Conservation (phyloP, 2,797 vertebrate species). For the Strix occidentalis region DNA sequence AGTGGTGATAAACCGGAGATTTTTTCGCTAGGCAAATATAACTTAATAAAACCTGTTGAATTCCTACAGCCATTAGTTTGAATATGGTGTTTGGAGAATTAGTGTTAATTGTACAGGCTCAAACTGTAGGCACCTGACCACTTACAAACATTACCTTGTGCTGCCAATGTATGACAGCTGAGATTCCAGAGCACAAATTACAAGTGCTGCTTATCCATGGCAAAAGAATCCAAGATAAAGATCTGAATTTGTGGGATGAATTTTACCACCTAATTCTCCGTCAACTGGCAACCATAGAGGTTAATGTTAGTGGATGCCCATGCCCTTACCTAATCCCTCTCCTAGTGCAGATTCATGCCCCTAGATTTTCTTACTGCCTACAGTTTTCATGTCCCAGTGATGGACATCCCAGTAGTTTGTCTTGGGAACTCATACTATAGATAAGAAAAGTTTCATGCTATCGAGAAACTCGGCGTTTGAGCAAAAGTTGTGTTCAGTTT, state of each 20-base stretch:
- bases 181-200: neutral
- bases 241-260: neutral
- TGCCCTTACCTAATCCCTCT: neutral
- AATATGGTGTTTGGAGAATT: neutral
- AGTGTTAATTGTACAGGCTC: neutral
- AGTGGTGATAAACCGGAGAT: neutral
- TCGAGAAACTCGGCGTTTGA: neutral
- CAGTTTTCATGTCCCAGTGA: neutral
- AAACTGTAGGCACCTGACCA: neutral
- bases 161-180: neutral
- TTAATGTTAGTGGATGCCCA: rapidly evolving
- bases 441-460: rapidly evolving
- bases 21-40: neutral
- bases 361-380: neutral
- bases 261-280: neutral
- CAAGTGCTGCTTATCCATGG: neutral
- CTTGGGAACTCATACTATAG: rapidly evolving
- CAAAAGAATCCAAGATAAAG: neutral
- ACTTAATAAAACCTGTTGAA: neutral
- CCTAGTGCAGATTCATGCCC: neutral
- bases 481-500: neutral
- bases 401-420: neutral
- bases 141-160: neutral
- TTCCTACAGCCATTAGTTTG: neutral
- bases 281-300: rapidly evolving